Conservation (phyloP, 2,113 vertebrate species). For the Oceanodroma tethys region DNA sequence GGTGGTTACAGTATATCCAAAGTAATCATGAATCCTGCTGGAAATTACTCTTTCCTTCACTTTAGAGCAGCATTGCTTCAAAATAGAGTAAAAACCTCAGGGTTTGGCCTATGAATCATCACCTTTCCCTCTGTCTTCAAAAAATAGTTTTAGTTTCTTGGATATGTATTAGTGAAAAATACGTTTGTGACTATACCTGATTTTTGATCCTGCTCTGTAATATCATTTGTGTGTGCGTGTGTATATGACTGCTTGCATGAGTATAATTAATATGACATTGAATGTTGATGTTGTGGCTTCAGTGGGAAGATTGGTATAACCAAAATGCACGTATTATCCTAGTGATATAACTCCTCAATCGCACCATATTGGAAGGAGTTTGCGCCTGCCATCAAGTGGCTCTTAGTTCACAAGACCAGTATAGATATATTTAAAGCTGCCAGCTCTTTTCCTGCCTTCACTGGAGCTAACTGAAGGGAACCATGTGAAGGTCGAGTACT, state of each 20-base stretch:
- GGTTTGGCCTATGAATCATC: not conserved
- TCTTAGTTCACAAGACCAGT: not conserved
- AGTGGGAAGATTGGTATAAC: not conserved
- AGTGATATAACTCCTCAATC: not conserved
- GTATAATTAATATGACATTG: not conserved
- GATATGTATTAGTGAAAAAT: not conserved
- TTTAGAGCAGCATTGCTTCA: not conserved
- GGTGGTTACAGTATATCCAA: not conserved
- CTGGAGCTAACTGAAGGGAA: not conserved
- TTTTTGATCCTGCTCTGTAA: not conserved
- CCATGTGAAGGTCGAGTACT: not conserved
- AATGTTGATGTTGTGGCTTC: not conserved
- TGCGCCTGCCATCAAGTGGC: not conserved
- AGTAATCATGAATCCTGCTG: not conserved
- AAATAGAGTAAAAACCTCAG: not conserved
- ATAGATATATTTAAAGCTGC: not conserved
- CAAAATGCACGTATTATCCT: not conserved
- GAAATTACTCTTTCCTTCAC: not conserved
- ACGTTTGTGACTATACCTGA: not conserved
- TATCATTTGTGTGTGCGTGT: not conserved
- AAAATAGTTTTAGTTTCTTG: not conserved
- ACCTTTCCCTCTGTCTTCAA: not conserved
- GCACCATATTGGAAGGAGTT: not conserved
- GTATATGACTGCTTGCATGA: not conserved
- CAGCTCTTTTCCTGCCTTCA: not conserved